Evolutionary conservation across 1,140 invertebrate genomes (phyloP).

Genomic region (Conopomorpha cramerella): DNA sequence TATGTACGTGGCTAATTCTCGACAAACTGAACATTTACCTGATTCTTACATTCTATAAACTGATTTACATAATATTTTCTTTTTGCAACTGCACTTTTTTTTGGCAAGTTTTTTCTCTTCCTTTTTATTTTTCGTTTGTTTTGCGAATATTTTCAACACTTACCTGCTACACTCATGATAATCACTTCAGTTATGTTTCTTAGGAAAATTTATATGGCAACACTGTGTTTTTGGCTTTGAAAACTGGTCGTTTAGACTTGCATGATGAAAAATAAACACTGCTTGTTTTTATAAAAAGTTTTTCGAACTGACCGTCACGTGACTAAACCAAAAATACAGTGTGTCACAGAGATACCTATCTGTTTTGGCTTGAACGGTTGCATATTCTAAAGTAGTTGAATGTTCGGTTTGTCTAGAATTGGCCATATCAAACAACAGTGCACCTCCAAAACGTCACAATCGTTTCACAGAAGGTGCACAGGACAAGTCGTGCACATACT

Average conservation of each 20-base stretch:
- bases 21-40: constrained; percentile 20
- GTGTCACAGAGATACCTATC: constrained; percentile 11
- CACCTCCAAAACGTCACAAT: constrained; percentile 63
- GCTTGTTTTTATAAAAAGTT: neutral
- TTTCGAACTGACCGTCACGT: neutral
- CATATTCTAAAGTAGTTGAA: constrained; percentile 38
- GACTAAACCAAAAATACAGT: constrained; percentile 18
- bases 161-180: constrained; percentile 43
- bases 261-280: too few species aligned
- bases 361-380: constrained; percentile 14
- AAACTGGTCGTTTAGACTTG: constrained; percentile 2
- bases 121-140: constrained; percentile 12
- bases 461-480: constrained; percentile 64
- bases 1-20: constrained; percentile 56
- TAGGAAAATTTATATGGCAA: constrained; percentile 13
- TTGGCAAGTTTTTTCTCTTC: constrained; percentile 1
- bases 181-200: constrained; percentile 56
- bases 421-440: constrained; percentile 76
- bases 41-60: too few species aligned
- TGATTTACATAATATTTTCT: neutral
- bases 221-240: constrained; percentile 24
- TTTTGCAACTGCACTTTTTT: constrained; percentile 6
- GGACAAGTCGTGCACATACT: constrained; percentile 72
- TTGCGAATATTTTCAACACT: constrained; percentile 8
- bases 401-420: constrained; percentile 67